Evolutionary conservation across 2,888 invertebrate genomes (phyloP).

Genomic region (Drymonia ruficornis): DNA sequence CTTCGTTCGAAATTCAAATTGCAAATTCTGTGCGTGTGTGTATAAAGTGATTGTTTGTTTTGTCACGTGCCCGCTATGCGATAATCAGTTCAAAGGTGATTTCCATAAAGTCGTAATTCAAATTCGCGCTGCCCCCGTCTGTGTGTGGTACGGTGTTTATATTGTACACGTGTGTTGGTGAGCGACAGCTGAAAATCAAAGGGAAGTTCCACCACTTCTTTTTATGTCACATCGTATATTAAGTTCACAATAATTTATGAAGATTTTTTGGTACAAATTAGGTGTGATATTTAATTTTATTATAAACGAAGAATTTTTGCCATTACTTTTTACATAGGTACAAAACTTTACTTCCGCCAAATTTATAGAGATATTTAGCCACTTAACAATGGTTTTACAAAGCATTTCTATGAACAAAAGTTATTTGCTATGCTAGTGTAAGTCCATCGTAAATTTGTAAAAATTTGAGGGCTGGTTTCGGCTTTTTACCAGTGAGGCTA

Average conservation of each 20-base stretch:
- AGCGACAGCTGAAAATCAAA: constrained; percentile 71
- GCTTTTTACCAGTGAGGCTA: too few species aligned
- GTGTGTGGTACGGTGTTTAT: constrained; percentile 32
- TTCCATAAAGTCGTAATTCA: constrained; percentile 73
- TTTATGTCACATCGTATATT: background rate
- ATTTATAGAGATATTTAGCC: too few species aligned
- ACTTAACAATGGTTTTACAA: too few species aligned
- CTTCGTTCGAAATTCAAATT: constrained; percentile 61
- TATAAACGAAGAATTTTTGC: too few species aligned
- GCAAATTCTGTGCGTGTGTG: constrained; percentile 48
- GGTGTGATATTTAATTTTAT: too few species aligned
- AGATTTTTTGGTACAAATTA: background rate
- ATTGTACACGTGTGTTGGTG: constrained; percentile 54
- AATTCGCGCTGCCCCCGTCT: constrained; percentile 56
- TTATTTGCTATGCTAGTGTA: too few species aligned
- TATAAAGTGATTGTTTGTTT: constrained; percentile 64
- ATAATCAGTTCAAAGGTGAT: constrained; percentile 70
- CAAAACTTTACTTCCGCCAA: too few species aligned
- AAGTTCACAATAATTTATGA: background rate
- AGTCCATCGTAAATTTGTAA: too few species aligned
- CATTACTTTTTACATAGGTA: too few species aligned
- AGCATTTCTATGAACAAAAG: too few species aligned
- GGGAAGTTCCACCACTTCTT: constrained; percentile 49
- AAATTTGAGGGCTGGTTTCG: too few species aligned
- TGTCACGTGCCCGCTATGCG: constrained; percentile 63